Percentiles rank a stretch among this genome's conserved stretches.
Conservation (phyloP, 2,888 invertebrate species). For the Miltochrista miniata region DNA sequence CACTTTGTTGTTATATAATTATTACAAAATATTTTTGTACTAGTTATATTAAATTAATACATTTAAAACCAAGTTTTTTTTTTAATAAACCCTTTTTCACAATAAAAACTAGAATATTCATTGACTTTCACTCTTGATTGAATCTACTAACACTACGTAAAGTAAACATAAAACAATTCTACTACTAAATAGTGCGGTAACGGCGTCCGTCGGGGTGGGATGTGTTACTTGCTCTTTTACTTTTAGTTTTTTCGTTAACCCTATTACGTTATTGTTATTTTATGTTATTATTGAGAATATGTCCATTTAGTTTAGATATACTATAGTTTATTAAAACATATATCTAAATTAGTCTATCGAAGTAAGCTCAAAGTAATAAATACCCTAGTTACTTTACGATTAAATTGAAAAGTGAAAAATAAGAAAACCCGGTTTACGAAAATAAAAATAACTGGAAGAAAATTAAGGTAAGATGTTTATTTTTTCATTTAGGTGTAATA, state of each 20-base stretch:
- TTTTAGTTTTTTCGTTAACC: conserved; percentile 37
- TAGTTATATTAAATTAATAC: neutral
- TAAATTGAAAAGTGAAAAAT: conserved; percentile 28
- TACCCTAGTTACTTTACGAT: conserved; percentile 15
- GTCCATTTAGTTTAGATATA: conserved; percentile 17
- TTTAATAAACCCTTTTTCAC: neutral
- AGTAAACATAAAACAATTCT: conserved; percentile 1
- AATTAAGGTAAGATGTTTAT: conserved; percentile 27
- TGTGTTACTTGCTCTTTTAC: conserved; percentile 45
- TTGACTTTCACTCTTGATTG: too few relatives aligned
- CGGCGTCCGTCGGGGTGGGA: conserved; percentile 39
- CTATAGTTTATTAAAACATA: conserved; percentile 8
- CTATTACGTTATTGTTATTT: conserved; percentile 21
- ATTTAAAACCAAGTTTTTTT: neutral
- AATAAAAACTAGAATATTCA: too few relatives aligned
- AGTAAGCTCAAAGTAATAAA: conserved; percentile 12
- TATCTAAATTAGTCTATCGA: conserved; percentile 11
- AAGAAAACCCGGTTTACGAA: conserved; percentile 23
- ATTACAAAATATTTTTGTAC: neutral
- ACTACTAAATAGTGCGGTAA: conserved; percentile 46
- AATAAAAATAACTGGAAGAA: conserved; percentile 17
- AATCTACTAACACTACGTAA: neutral
- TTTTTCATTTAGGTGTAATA: conserved; percentile 1
- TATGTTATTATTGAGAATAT: conserved; percentile 6
- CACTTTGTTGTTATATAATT: neutral